Percentiles rank a stretch among this genome's conserved stretches.
These are phyloP conservation scores for Stenodera caucasica DNA, from an alignment of 2,888 invertebrate species.

Conservation along the genomic window DNA sequence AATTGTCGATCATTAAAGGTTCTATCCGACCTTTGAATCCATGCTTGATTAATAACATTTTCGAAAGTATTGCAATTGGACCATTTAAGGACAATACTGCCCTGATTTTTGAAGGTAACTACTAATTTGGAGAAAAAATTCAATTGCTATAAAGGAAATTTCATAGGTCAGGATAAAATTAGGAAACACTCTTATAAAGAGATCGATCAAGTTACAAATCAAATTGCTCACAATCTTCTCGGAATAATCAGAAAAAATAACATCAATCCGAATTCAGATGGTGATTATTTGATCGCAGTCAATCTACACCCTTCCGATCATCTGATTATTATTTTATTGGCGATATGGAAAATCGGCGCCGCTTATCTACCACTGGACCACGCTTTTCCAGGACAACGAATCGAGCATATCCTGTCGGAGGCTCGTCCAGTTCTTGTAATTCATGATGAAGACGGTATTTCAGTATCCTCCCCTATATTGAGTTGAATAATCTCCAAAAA, in stretches of 20 bases:
- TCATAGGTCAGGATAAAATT: constrained; percentile 35
- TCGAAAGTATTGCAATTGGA: constrained; percentile 61
- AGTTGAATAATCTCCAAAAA: neutral
- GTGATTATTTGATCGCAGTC: constrained; percentile 74
- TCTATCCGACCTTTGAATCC: constrained; percentile 53
- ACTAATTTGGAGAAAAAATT: constrained; percentile 14
- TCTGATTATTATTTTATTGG: constrained; percentile 67
- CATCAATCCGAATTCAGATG: constrained; percentile 63
- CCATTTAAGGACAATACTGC: constrained; percentile 62
- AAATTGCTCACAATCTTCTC: constrained; percentile 61
- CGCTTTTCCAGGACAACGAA: constrained; percentile 68
- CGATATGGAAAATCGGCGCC: constrained; percentile 80
- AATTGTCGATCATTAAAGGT: constrained; percentile 71
- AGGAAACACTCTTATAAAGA: constrained; percentile 58
- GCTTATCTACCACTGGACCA: constrained; percentile 84
- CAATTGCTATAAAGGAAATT: too few relatives aligned
- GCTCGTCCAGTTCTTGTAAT: constrained; percentile 71
- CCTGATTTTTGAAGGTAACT: constrained; percentile 63
- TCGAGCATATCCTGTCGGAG: constrained; percentile 76
- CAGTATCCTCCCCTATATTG: too few relatives aligned
- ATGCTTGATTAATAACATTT: constrained; percentile 54
- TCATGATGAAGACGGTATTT: constrained; percentile 57
- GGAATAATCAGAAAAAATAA: constrained; percentile 51
- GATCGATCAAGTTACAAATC: constrained; percentile 61
- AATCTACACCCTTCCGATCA: constrained; percentile 77